phyloP scores from a whole-genome alignment of 2,797 vertebrate species.

The Tragelaphus eurycerus region DNA sequence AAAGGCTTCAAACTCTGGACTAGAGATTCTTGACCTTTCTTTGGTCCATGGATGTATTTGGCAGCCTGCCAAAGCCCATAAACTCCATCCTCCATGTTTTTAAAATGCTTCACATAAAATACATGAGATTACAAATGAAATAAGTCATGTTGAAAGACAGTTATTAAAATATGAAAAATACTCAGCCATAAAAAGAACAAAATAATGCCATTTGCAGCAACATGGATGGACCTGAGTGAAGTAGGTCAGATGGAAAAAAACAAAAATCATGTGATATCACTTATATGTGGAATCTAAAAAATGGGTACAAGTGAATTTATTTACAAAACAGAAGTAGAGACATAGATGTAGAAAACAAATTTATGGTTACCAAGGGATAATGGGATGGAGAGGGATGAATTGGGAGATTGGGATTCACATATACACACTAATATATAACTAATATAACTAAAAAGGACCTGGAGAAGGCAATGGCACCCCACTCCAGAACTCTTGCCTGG shows the following conservation, averaged over 20 bases:
- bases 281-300: not conserved
- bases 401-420: not conserved
- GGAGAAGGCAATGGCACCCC: no score
- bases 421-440: not conserved
- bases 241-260: not conserved
- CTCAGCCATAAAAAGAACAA: not conserved
- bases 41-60: not conserved
- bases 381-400: not conserved
- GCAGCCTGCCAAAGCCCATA: not conserved
- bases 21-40: conserved; percentile 53
- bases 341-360: not conserved
- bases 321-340: not conserved
- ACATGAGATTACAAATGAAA: conserved; percentile 7
- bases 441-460: no score
- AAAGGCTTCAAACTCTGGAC: conserved; percentile 30
- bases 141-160: not conserved
- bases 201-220: not conserved
- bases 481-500: no score
- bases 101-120: conserved; percentile 15
- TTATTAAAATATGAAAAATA: conserved; percentile 39
- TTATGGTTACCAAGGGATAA: not conserved
- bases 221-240: not conserved
- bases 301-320: not conserved
- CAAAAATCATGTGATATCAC: not conserved
- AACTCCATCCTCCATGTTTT: not conserved